Percentiles rank a stretch among this genome's conserved stretches.
Conservation (phyloP, 2,113 vertebrate genomes). For the Ascaphus truei region DNA sequence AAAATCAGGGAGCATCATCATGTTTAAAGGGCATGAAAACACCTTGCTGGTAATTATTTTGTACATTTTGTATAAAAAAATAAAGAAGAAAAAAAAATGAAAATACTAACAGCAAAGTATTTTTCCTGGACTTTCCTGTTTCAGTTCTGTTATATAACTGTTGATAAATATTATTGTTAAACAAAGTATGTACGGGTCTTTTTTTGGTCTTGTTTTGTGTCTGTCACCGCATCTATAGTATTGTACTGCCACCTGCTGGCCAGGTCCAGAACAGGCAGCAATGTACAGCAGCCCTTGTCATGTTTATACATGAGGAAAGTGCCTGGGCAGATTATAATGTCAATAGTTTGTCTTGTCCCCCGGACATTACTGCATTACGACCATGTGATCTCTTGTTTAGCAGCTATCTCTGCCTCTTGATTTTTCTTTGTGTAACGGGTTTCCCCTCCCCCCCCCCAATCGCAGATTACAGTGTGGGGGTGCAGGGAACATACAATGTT, state of each 20-base stretch:
- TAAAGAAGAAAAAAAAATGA: neutral
- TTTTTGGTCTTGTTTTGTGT: neutral
- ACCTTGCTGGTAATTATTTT: slow-evolving; percentile 28
- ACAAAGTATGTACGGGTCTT: too few species aligned
- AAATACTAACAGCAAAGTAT: slow-evolving; percentile 27
- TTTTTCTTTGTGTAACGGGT: too few species aligned
- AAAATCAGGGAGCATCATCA: slow-evolving; percentile 31
- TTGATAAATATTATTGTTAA: slow-evolving; percentile 28
- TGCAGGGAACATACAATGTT: too few species aligned
- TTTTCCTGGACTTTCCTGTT: slow-evolving; percentile 32
- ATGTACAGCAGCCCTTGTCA: too few species aligned
- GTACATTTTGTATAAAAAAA: slow-evolving; percentile 35
- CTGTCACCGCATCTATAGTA: neutral
- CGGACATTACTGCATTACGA: too few species aligned
- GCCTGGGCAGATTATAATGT: too few species aligned
- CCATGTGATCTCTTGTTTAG: too few species aligned
- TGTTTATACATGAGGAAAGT: too few species aligned
- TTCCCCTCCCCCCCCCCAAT: too few species aligned
- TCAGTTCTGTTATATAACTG: slow-evolving; percentile 31
- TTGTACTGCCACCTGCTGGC: slow-evolving; percentile 8
- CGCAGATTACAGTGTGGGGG: too few species aligned
- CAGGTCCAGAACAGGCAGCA: neutral
- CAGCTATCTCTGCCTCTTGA: too few species aligned
- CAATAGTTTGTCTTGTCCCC: too few species aligned
- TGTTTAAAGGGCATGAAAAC: slow-evolving; percentile 22